Evolutionary conservation across 35 echinoderm and acorn worm species (phyloP).

Genomic region (Stichopus chloronotus): DNA sequence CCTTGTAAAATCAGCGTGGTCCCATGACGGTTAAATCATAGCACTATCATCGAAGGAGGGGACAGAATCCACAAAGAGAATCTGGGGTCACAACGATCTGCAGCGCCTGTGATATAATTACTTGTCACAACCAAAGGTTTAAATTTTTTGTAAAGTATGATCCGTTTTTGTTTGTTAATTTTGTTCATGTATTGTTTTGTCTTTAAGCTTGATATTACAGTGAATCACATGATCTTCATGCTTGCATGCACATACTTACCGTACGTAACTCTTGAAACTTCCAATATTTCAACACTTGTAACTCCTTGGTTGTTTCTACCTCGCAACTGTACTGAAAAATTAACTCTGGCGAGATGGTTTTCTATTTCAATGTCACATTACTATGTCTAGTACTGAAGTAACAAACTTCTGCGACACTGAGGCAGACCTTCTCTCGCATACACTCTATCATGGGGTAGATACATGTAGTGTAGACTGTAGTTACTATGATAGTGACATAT

Average conservation of each 20-base stretch:
- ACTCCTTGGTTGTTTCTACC: background rate
- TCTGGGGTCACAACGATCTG: background rate
- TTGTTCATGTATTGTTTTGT: conserved; percentile 3
- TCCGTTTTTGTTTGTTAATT: background rate
- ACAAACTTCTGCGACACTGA: background rate
- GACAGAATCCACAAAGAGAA: conserved; percentile 12
- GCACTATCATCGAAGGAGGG: background rate
- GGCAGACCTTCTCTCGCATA: background rate
- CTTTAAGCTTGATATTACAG: background rate
- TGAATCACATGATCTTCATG: conserved; percentile 22
- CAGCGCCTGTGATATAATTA: background rate
- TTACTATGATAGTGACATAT: background rate
- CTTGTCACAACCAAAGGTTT: conserved; percentile 1
- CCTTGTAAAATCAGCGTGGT: conserved; percentile 23
- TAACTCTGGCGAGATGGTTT: conserved; percentile 1
- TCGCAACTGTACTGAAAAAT: background rate
- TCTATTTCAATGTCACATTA: background rate
- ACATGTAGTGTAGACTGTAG: background rate
- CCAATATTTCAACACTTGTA: background rate
- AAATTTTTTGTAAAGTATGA: background rate
- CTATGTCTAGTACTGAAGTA: background rate
- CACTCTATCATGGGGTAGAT: background rate
- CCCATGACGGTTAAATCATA: conserved; percentile 8
- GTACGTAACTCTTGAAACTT: background rate
- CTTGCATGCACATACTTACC: background rate